Evolutionary conservation across 2,888 invertebrate genomes (phyloP).

Genomic region (Caenorhabditis afra): DNA sequence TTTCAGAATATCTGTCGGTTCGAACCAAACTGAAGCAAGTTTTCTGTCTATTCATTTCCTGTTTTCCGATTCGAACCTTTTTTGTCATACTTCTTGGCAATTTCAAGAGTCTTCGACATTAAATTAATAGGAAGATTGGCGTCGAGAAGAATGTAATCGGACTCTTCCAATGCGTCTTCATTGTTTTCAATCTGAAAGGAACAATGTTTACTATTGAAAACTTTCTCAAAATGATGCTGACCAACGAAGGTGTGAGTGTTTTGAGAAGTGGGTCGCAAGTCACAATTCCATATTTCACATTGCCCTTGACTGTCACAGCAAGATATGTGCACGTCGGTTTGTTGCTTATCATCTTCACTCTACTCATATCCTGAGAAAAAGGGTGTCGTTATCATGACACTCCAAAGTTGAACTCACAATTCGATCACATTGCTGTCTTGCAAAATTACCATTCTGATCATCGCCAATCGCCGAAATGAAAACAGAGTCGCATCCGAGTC

Average conservation of each 20-base stretch:
- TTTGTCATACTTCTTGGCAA: conserved; percentile 63
- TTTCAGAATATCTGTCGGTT: conserved; percentile 82
- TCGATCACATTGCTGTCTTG: conserved; percentile 53
- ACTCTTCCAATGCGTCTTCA: conserved; percentile 84
- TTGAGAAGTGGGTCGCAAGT: conserved; percentile 66
- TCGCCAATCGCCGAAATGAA: conserved; percentile 89
- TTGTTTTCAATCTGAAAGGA: conserved; percentile 84
- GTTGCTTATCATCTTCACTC: conserved; percentile 38
- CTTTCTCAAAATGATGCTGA: conserved; percentile 18
- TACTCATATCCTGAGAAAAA: conserved; percentile 44
- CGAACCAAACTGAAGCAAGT: conserved; percentile 81
- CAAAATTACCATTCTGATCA: conserved; percentile 83
- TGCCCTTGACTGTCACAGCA: conserved; percentile 71
- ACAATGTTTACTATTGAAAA: neutral
- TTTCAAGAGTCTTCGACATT: conserved; percentile 82
- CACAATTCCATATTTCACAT: conserved; percentile 69
- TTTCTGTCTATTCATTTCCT: too few relatives aligned
- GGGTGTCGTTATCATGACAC: too few relatives aligned
- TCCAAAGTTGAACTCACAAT: conserved; percentile 48
- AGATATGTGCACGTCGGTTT: conserved; percentile 71
- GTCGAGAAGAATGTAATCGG: conserved; percentile 89
- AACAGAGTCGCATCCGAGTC: conserved; percentile 65
- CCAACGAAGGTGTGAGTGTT: conserved; percentile 66
- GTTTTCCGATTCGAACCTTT: conserved; percentile 47
- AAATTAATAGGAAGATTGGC: conserved; percentile 88